These are phyloP conservation scores for Nowickia ferox DNA, from an alignment of 2,888 invertebrate species.

Conservation along the genomic window DNA sequence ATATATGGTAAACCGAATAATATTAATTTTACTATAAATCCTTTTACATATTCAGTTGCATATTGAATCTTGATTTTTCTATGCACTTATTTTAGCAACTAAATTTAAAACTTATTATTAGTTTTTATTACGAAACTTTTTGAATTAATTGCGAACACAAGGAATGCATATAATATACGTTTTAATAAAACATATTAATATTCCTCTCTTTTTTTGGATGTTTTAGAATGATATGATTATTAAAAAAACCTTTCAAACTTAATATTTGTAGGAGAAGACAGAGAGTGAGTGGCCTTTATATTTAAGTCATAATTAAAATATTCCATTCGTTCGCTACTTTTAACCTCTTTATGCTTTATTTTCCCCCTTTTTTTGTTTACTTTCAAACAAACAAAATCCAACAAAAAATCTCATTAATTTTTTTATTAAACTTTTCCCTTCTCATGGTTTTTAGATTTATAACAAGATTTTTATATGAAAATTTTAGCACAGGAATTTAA, in stretches of 20 bases:
- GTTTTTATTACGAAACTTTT: constrained; percentile 15
- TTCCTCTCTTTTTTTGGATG: constrained; percentile 11
- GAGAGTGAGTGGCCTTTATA: not conserved
- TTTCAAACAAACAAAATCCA: not conserved
- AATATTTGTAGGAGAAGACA: constrained; percentile 8
- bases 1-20: no score
- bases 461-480: constrained; percentile 58
- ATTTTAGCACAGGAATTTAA: constrained; percentile 51
- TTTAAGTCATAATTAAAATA: constrained; percentile 55
- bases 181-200: constrained; percentile 28
- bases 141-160: not conserved
- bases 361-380: constrained; percentile 9
- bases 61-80: no score
- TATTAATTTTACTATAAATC: no score
- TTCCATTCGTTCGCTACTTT: constrained; percentile 45
- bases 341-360: constrained; percentile 41
- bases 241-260: constrained; percentile 45
- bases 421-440: constrained; percentile 45
- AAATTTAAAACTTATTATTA: constrained; percentile 30
- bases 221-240: constrained; percentile 32
- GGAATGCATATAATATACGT: not conserved
- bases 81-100: not conserved
- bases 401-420: constrained; percentile 52
- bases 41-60: no score
- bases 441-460: constrained; percentile 59